Conservation (phyloP, 64 coral and sea anemone genomes). For the Dendrophyllia cribrosa region DNA sequence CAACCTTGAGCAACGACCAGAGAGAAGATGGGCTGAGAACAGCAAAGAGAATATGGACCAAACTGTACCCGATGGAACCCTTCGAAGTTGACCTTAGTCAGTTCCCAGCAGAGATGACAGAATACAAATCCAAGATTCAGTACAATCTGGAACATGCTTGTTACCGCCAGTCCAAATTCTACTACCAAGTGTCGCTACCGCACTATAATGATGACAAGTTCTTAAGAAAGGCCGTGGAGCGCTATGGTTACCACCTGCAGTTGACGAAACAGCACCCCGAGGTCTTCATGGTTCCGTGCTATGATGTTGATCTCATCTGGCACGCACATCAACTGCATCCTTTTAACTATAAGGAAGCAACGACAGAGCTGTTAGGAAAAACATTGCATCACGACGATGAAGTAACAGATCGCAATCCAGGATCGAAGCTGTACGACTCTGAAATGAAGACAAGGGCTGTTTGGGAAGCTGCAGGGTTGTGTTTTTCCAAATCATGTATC, state of each 20-base stretch:
- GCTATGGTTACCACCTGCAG: conserved; percentile 30
- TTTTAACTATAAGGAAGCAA: not conserved
- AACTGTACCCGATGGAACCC: not conserved
- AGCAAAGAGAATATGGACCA: conserved; percentile 11
- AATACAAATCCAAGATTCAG: conserved; percentile 34
- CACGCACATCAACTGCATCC: conserved; percentile 15
- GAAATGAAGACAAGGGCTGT: not conserved
- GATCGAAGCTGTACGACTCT: not conserved
- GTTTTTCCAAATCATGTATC: not conserved
- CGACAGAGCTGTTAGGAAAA: not conserved
- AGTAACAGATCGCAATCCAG: not conserved
- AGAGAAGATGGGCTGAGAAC: not conserved
- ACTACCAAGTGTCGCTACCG: conserved; percentile 53
- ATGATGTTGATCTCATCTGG: conserved; percentile 41
- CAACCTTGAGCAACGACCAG: not conserved
- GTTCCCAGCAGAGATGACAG: not conserved
- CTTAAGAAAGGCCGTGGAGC: conserved; percentile 13
- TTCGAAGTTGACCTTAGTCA: conserved; percentile 52
- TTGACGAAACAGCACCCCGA: not conserved
- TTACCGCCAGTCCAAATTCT: conserved; percentile 33
- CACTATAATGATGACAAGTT: conserved; percentile 48
- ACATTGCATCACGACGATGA: not conserved
- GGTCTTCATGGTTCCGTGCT: conserved; percentile 31
- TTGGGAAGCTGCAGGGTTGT: not conserved
- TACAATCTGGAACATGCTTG: conserved; percentile 52